Conservation (phyloP, 2,888 invertebrate species). For the Nomada fucata region DNA sequence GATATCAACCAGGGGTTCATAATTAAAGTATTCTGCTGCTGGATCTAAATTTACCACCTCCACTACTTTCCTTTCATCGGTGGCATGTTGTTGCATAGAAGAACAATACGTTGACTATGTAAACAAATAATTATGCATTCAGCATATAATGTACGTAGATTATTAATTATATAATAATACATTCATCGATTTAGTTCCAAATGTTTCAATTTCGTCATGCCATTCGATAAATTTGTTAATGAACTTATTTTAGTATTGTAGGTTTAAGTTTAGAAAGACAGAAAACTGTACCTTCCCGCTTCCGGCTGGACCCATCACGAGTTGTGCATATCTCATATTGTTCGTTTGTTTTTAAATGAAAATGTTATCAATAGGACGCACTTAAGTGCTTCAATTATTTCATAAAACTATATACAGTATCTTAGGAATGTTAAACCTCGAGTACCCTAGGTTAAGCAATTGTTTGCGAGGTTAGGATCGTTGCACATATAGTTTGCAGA, state of each 20-base stretch:
- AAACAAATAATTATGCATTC: conserved; percentile 63
- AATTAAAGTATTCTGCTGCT: conserved; percentile 98
- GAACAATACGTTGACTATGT: conserved; percentile 96
- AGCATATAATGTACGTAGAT: background rate
- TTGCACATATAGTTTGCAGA: no score
- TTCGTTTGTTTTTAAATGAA: conserved; percentile 13
- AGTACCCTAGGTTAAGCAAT: background rate
- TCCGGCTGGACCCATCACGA: conserved; percentile 98
- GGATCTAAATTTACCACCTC: conserved; percentile 98
- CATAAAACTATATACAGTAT: background rate
- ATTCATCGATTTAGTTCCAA: background rate
- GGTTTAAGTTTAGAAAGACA: background rate
- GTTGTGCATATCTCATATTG: conserved; percentile 96
- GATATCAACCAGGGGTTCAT: conserved; percentile 93
- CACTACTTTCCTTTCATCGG: conserved; percentile 89
- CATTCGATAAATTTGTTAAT: background rate
- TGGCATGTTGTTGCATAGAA: conserved; percentile 93
- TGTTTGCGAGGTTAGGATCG: conserved; percentile 23
- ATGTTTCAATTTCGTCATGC: background rate
- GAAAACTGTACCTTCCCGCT: conserved; percentile 93
- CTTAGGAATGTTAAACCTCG: conserved; percentile 11
- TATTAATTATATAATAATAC: conserved; percentile 25
- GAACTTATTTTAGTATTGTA: background rate
- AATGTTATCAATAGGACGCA: conserved; percentile 3
- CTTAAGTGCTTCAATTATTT: background rate